Evolutionary conservation across 1,140 invertebrate species (phyloP), one percentile per base, ranked within the genome.

Genomic region (Bathynomus jamesi): DNA sequence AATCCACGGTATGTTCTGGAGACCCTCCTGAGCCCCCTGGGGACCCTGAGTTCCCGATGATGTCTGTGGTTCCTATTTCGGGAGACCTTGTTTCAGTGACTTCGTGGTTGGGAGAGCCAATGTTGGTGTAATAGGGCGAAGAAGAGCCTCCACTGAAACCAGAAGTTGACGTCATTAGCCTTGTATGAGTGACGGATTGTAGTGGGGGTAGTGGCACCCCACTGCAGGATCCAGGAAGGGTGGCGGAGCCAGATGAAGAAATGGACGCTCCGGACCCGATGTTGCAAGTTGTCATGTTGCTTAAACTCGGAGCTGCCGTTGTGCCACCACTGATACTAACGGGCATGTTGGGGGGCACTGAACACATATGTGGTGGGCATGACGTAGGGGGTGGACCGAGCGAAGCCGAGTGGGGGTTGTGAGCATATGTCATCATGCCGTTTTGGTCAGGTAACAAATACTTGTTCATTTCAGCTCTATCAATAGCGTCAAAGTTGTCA

Each of bases 381-480:
- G 81, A 62, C 81, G 79, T 4, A 81, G 78, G 82, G 72, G 5
- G 81, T 80, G 11, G 85, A 82, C 69, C 85, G 84, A 3, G 85
- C 74, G 72, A 85, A 83, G 79, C 86, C 83, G 73, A 85, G 85
- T 72, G 82, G 80, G 40, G 82, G 27, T 68, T 70, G 61, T 61
- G 67, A 13, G 53, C 31, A 53, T 61, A 40, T 31, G 27, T n/a
- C 5, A 28, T 29, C n/a, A 29, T 61, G 11, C 46, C 27, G 27
- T 61, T 65, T 66, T 76, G 75, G 69, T 73, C 61, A 0, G 78
- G 78, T 30, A 85, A 84, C 2, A 89, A 84, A 81, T 89, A 89
- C 79, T 88, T 87, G 77, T 89, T 88, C 53, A 89, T 82, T 79
- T 89, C 87, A 70, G 85, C 85, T 31, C 83, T 81, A 64, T 89